Evolutionary conservation across 2,888 invertebrate genomes (phyloP), one percentile per base, ranked within the genome.

Genomic region (Zygogramma bicolorata): DNA sequence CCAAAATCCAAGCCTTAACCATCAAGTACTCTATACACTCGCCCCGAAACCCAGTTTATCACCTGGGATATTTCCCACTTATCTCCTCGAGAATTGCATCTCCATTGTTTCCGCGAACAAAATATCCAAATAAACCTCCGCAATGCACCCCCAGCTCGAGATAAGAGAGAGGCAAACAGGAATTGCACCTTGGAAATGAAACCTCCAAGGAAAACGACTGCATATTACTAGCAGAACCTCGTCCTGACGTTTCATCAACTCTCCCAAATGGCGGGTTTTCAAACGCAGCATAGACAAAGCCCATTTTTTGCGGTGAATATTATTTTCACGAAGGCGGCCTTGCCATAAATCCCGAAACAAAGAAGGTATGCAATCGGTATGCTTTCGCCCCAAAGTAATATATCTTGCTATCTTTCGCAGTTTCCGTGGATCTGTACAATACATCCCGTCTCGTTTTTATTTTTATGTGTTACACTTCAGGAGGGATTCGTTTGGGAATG

Each of bases 341-440:
- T 31, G 68, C 74, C 68, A 81, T 81, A 81, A 81, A 81, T 81
- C 79, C 73, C 63, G 77, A 80, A 79, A 81, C 81, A 81, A 79
- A 79, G 79, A 79, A 77, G 79, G 73, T 79, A 76, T 78, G 79
- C 80, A 80, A 78, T 79, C 78, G 77, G 79, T 77, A 79, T 75
- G 80, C 78, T 78, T 77, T 78, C 75, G 77, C 73, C 75, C 71
- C 74, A 68, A 72, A 74, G 78, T 75, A 74, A 80, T 80, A 79
- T 80, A 80, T 79, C 79, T 79, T 75, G 75, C 74, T 71, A 74
- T 77, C 72, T 77, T 69, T 68, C 77, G 74, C 70, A 72, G 71
- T 72, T 75, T 71, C 68, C 75, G 69, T 66, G 73, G 63, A 75
- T 71, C 59, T 68, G 59, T 60, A 70, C 67, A 71, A 65, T 71